These are phyloP conservation scores for Umimayanthus chanpuru DNA, from an alignment of 92 coral and sea anemone species.

Conservation along the genomic window DNA sequence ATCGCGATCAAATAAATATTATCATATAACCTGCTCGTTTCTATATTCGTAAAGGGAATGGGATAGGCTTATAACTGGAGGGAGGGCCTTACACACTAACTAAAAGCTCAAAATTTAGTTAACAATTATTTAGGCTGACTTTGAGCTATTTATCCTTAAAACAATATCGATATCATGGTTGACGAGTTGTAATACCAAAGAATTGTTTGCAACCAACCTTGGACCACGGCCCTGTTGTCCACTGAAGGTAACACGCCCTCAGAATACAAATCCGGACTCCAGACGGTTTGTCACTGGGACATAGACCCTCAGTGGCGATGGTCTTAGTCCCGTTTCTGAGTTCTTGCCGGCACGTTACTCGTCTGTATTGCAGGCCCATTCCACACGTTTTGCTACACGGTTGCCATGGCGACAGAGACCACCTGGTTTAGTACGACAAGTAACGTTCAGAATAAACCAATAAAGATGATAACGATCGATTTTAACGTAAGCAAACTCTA, in stretches of 20 bases:
- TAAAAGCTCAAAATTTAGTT: too few relatives aligned
- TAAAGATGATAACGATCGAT: not conserved
- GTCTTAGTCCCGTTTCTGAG: conserved; percentile 69
- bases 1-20: too few relatives aligned
- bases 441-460: not conserved
- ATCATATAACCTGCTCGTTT: too few relatives aligned
- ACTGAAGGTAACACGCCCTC: conserved; percentile 79
- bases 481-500: too few relatives aligned
- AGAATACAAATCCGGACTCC: conserved; percentile 80
- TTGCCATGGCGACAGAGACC: conserved; percentile 87
- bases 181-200: not conserved
- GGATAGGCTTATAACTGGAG: too few relatives aligned
- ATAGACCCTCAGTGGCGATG: conserved; percentile 49
- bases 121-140: too few relatives aligned
- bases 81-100: too few relatives aligned
- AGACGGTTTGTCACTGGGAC: conserved; percentile 93
- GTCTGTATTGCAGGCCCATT: conserved; percentile 78
- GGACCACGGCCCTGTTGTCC: conserved; percentile 85
- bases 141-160: not conserved
- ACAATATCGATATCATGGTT: not conserved
- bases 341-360: conserved; percentile 73
- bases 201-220: conserved; percentile 53
- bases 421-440: conserved; percentile 59
- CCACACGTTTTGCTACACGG: conserved; percentile 87
- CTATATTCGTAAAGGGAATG: too few relatives aligned